Percentiles rank a stretch among this genome's conserved stretches.
phyloP scores from a whole-genome alignment of 2,797 vertebrate genomes.

The Rhinogobio ventralis region DNA sequence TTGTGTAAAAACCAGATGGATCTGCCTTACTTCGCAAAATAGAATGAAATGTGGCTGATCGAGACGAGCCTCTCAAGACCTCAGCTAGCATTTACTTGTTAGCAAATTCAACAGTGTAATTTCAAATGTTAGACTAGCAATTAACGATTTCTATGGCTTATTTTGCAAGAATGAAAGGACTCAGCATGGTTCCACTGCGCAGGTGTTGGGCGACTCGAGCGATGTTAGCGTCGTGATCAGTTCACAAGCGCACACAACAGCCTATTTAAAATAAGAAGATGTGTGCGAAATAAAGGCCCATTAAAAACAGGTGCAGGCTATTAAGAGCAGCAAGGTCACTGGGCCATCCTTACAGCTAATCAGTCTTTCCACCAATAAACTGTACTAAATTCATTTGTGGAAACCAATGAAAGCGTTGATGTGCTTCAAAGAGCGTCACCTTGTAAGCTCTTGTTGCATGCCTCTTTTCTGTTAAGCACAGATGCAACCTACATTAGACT shows the following conservation, averaged over 20 bases:
- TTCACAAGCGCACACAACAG: conserved; percentile 16
- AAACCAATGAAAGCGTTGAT: conserved; percentile 26
- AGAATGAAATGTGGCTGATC: background rate
- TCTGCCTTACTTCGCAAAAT: background rate
- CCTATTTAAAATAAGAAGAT: conserved; percentile 10
- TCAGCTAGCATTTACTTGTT: conserved; percentile 10
- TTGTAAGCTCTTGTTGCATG: background rate
- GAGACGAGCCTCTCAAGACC: background rate
- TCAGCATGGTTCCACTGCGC: background rate
- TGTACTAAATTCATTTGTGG: conserved; percentile 5
- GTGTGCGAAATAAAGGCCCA: background rate
- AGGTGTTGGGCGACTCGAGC: conserved; percentile 5
- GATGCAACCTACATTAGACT: background rate
- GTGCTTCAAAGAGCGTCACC: background rate
- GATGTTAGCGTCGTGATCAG: background rate
- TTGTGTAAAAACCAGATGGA: background rate
- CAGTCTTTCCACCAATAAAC: conserved; percentile 28
- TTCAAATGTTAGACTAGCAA: conserved; percentile 22
- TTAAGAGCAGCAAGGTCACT: conserved; percentile 36
- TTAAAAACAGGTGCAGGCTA: conserved; percentile 35
- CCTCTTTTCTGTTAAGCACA: background rate
- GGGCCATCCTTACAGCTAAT: conserved; percentile 21
- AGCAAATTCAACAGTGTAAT: conserved; percentile 25
- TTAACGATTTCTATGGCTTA: conserved; percentile 13
- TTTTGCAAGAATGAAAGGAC: conserved; percentile 22